These are phyloP conservation scores for Spermophilus dauricus DNA, from an alignment of 2,113 vertebrate genomes.

Conservation along the genomic window DNA sequence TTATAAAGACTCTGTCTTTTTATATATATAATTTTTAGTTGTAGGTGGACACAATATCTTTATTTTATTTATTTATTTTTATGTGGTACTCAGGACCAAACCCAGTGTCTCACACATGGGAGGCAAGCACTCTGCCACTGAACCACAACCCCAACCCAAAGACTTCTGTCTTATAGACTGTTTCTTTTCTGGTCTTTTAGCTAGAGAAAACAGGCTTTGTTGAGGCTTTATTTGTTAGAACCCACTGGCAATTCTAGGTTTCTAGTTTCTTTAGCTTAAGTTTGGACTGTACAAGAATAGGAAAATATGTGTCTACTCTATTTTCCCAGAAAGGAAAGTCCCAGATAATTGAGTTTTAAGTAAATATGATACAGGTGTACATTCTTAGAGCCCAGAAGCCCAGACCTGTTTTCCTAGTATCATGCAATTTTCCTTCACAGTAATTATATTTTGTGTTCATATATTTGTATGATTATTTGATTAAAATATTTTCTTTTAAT, in stretches of 20 bases:
- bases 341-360: background rate
- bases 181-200: background rate
- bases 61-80: too few relatives aligned
- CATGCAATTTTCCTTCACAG: background rate
- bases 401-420: background rate
- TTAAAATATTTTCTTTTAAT: constrained; percentile 14
- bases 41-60: too few relatives aligned
- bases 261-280: background rate
- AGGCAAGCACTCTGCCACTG: too few relatives aligned
- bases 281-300: background rate
- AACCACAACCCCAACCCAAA: background rate
- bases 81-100: too few relatives aligned
- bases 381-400: background rate
- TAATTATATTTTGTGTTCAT: background rate
- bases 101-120: too few relatives aligned
- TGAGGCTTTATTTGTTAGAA: background rate
- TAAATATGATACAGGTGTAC: background rate
- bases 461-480: background rate
- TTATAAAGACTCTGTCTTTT: too few relatives aligned
- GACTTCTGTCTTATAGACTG: background rate
- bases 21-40: too few relatives aligned
- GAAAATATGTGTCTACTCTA: background rate
- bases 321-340: background rate
- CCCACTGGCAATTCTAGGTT: constrained; percentile 21
- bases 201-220: background rate